Base-by-base conservation (phyloP, 92 coral and sea anemone genomes). In the Bergia sp. region DNA sequence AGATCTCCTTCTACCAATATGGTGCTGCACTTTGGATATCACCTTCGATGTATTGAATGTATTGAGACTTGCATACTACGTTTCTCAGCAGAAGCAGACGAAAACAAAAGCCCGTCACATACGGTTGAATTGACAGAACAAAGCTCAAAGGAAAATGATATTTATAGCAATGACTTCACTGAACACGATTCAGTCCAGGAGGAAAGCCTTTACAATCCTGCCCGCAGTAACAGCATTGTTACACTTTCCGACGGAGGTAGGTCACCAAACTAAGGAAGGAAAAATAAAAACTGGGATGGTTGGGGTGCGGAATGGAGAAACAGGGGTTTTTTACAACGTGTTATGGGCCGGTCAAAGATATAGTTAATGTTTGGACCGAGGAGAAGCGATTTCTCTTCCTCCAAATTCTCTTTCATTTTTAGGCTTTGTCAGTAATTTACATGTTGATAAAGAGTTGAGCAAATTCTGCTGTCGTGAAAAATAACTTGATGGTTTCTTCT, bases 81-180 rank as follows among this genome's bases (percentile, higher is more conserved):
- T 84, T 84, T 41, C 18, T 71, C 55, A 39, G 72, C 87, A 84
- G 87, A 67, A 72, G 61, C 8, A 0, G 58, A 82, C 2, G 23
- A 29, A 36, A 49, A 5, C 79, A 44, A 72, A 36, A 66, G 49
- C 65, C 45, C 78, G 15, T 15, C 47, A 37, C 38, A 37, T 36
- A 39, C 57, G 0, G 78, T 37, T 53, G 79, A 47, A 69, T 2
- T 38, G 23, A n/a, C 37, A 7, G 75, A 43, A 37, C 36, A 38
- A 84, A 71, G 12, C 45, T 72, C 65, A 42, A 47, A 37, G 79
- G 87, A 71, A 72, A 49, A 21, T 36, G 87, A 84, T 84, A 71
- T 84, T 84, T 84, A 84, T 38, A 69, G 79, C 61, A 71, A 73
- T 11, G 87, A 71, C 13, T 47, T 47, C 0, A 45, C 72, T 47